These are phyloP conservation scores for Gymnocypris eckloni DNA, from an alignment of 2,797 vertebrate genomes.

Conservation along the genomic window DNA sequence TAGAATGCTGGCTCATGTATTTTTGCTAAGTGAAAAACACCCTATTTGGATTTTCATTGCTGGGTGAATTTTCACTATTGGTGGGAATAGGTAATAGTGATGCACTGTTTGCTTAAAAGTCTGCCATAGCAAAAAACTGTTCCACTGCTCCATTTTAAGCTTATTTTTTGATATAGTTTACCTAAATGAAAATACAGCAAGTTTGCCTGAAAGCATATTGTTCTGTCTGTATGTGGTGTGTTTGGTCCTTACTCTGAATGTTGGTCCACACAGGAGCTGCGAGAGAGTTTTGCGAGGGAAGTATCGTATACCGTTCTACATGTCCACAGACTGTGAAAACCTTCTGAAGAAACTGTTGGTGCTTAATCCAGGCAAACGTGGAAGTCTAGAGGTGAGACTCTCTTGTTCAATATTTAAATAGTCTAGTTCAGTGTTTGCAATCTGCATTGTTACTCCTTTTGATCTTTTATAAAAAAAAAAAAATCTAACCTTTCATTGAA, in stretches of 20 bases:
- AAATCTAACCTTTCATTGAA: too few relatives aligned
- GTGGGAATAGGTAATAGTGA: neutral
- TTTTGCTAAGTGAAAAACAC: neutral
- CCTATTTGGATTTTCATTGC: neutral
- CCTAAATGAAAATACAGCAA: neutral
- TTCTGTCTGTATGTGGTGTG: neutral
- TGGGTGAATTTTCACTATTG: neutral
- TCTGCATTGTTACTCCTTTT: too few relatives aligned
- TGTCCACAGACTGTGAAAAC: constrained; percentile 97
- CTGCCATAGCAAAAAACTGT: neutral
- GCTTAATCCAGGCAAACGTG: constrained; percentile 89
- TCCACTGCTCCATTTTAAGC: neutral
- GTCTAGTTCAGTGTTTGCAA: too few relatives aligned
- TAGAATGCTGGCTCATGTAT: too few relatives aligned
- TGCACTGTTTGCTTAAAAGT: neutral
- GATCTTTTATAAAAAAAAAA: too few relatives aligned
- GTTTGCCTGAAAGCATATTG: neutral
- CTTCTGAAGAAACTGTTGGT: constrained; percentile 92
- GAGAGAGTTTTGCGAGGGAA: constrained; percentile 92
- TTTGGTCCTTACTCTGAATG: neutral
- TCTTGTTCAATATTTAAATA: too few relatives aligned
- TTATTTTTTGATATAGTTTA: neutral
- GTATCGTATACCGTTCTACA: constrained; percentile 94
- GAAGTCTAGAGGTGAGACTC: constrained; percentile 86
- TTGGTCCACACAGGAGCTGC: constrained; percentile 80